Conservation (phyloP, 92 coral and sea anemone species). For the Pocillopora grandis region DNA sequence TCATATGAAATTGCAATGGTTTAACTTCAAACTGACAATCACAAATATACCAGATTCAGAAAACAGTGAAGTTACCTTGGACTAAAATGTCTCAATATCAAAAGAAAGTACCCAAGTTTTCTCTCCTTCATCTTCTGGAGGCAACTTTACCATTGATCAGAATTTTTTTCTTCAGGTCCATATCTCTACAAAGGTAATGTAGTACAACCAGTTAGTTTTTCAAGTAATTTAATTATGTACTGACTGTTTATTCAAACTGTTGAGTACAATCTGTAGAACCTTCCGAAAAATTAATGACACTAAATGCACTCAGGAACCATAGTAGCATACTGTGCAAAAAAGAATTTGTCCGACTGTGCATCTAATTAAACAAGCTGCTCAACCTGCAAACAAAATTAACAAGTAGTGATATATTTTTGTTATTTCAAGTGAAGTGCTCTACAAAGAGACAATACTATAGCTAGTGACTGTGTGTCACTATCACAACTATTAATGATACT, state of each 20-base stretch:
- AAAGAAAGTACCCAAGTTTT: not conserved
- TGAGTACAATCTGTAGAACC: not conserved
- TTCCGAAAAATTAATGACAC: not conserved
- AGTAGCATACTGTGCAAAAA: not conserved
- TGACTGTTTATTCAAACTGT: not conserved
- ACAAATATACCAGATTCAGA: too few species aligned
- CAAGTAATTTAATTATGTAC: not conserved
- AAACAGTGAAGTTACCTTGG: conserved; percentile 4
- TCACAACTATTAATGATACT: too few species aligned
- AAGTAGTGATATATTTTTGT: not conserved
- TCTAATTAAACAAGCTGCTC: not conserved
- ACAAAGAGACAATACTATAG: not conserved
- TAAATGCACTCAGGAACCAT: not conserved
- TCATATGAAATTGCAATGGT: too few species aligned
- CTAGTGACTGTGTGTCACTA: not conserved
- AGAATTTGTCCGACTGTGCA: not conserved
- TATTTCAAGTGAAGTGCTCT: not conserved
- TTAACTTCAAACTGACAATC: too few species aligned
- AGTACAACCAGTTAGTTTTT: not conserved
- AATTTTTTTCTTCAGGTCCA: too few species aligned
- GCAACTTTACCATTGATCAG: not conserved
- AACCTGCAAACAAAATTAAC: not conserved
- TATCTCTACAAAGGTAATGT: not conserved
- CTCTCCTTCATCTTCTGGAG: conserved; percentile 22
- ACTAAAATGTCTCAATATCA: conserved; percentile 2